Base-by-base conservation (phyloP, 2,797 vertebrate species). In the Pseudocheirus occidentalis region DNA sequence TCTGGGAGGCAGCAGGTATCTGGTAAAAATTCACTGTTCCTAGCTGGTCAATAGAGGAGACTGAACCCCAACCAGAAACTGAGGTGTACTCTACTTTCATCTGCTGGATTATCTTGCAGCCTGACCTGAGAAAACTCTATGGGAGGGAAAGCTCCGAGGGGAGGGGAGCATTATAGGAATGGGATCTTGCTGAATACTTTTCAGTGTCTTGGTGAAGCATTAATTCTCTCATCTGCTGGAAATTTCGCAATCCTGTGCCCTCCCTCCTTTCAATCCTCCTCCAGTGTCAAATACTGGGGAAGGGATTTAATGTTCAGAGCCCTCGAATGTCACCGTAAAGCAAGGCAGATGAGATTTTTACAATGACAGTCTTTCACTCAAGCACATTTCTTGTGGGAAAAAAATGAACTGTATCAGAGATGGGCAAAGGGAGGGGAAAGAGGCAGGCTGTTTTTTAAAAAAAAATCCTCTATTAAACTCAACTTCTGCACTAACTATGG, bases 261-360 rank as follows among this genome's bases (percentile, higher is more conserved):
- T 94, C 95, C 91, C 21, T 87, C 40, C 59, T 0, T 28, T 92
- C 92, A 10, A 89, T 50, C 89, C 91, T 92, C 54, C 95, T 92
- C 57, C 95, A 46, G 12, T 0, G 91, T 57, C 93, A 1, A 55
- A 91, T 2, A 92, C 94, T 59, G 93, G n/a, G 55, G 90, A 4
- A 0, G 94, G 66, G 58, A 90, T 94, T 96, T 93, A 97, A 96
- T 91, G 53, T n/a, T 92, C 73, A 95, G 94, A 95, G 95, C 92
- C 93, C 95, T 96, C 92, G 81, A 95, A 97, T 96, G 94, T 87
- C 92, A 96, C 91, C 4, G 0, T 53, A 95, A 94, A 31, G 56
- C 96, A 97, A 95, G 96, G 95, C 97, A 93, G 92, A 93, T 66
- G 95, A 93, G 95, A 92, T 56, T 34, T 96, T 96, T 96, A 97